Base-by-base conservation (phyloP, 2,797 vertebrate species). In the Aplochiton taeniatus region DNA sequence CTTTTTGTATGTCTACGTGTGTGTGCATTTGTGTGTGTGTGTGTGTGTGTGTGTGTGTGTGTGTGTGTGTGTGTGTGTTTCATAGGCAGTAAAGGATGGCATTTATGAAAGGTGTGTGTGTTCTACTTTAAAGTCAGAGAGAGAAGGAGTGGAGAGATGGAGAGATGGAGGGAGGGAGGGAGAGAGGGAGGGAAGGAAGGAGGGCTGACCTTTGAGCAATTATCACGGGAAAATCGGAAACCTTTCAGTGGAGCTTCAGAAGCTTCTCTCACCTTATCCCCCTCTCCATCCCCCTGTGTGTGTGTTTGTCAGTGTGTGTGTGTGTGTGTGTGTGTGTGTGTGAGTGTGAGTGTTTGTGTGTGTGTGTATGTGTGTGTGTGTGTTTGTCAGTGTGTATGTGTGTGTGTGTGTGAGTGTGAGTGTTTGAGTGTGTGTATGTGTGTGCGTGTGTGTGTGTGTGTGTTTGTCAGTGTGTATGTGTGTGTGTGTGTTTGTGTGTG, bases 131-230 rank as follows among this genome's bases (percentile, higher is more conserved):
- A 60, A 82, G 74, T 79, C 70, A 70, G 65, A 31, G n/a, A n/a
- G n/a, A n/a, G n/a, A n/a, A n/a, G n/a, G n/a, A n/a, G n/a, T n/a
- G n/a, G n/a, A n/a, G n/a, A n/a, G n/a, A n/a, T n/a, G n/a, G n/a
- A n/a, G n/a, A n/a, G n/a, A n/a, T n/a, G n/a, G n/a, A n/a, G n/a
- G n/a, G n/a, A n/a, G n/a, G n/a, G n/a, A n/a, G n/a, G n/a, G n/a
- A n/a, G n/a, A n/a, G n/a, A n/a, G n/a, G 52, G 58, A 20, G 73
- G 64, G 70, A 20, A 53, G 17, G 51, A 16, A 78, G 66, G 65
- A 76, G 53, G 58, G 62, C 68, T 90, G 90, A 92, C 91, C 90
- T 91, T 90, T 89, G 57, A 66, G 60, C 71, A 83, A 86, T 86
- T 79, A 85, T 84, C 88, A 74, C 69, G 85, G 82, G 88, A 88